Evolutionary conservation across 2,888 invertebrate genomes (phyloP), one percentile per base, ranked within the genome.

Genomic region (Melipona bicolor): DNA sequence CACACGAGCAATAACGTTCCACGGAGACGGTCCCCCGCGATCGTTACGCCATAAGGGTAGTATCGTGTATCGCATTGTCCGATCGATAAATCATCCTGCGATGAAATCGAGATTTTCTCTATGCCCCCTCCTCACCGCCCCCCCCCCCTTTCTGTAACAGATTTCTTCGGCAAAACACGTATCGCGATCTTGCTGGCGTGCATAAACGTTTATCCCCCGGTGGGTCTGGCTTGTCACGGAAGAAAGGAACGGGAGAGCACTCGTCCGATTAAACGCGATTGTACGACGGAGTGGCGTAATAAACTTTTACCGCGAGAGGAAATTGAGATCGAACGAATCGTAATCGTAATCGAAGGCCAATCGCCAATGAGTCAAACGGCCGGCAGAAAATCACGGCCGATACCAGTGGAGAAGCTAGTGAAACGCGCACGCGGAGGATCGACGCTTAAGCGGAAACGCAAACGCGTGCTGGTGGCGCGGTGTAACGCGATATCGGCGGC

Each of bases 21-120:
- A n/a, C n/a, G 77, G 61, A 61, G 74, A 86, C 79, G 74, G 83
- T 82, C 69, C 77, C 79, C 65, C 50, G 78, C 83, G 80, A 85
- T 85, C 81, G 86, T 61, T 59, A 52, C 70, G 64, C 81, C 84
- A 92, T 92, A 90, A 91, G 92, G 92, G 93, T 92, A 91, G 92
- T 91, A 90, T 93, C 92, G 91, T 88, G 85, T 92, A 86, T 92
- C 93, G 79, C 81, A 90, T 92, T 91, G 91, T 90, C 68, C 83
- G 84, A 88, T 92, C 90, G 86, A 90, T 89, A 87, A 91, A 89
- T 91, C 83, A 84, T 88, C 85, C 73, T 67, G 62, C 59, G 43
- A 73, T 68, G 62, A 81, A 79, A 83, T 68, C 83, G 64, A 69
- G 81, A 72, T 68, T 72, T 67, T 81, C 64, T 32, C 43, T 24